Conservation (phyloP, 2,888 invertebrate genomes). For the Cheilosia soror region DNA sequence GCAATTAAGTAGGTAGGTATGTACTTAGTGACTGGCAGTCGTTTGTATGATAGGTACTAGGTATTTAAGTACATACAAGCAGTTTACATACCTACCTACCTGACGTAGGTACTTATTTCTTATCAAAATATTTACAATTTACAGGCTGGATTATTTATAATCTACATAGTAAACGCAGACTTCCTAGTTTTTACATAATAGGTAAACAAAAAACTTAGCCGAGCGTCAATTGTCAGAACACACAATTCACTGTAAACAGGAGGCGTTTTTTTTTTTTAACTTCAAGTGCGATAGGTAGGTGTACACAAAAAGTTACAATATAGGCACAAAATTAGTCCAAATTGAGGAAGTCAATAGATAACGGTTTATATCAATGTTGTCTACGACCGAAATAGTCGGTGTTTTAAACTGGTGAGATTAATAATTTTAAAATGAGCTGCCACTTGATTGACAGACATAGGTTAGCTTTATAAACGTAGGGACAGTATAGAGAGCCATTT, state of each 20-base stretch:
- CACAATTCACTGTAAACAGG: slow-evolving; percentile 8
- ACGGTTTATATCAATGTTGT: slow-evolving; percentile 10
- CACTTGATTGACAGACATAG: slow-evolving; percentile 26
- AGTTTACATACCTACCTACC: too few relatives aligned
- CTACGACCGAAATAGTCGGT: not conserved
- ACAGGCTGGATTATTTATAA: slow-evolving; percentile 18
- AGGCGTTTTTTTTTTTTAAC: not conserved
- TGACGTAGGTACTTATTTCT: not conserved
- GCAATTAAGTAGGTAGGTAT: slow-evolving; percentile 11
- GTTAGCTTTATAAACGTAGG: slow-evolving; percentile 15
- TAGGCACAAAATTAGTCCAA: slow-evolving; percentile 29
- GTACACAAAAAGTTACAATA: slow-evolving; percentile 3
- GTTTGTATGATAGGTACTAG: not conserved
- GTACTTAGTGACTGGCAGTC: not conserved
- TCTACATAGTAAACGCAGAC: slow-evolving; percentile 44
- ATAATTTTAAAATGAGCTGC: not conserved
- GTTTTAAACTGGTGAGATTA: slow-evolving; percentile 1
- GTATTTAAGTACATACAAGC: too few relatives aligned
- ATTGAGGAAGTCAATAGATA: slow-evolving; percentile 63
- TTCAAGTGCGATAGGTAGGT: not conserved
- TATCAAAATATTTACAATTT: slow-evolving; percentile 1
- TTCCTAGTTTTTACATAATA: slow-evolving; percentile 56
- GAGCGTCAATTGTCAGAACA: not conserved
- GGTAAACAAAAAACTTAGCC: not conserved
- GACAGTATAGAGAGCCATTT: not conserved